A percentile compares a stretch with the other conserved stretches of the same genome.
These are phyloP conservation scores for Sarcophaga variegata DNA, from an alignment of 2,888 invertebrate species.

Conservation along the genomic window DNA sequence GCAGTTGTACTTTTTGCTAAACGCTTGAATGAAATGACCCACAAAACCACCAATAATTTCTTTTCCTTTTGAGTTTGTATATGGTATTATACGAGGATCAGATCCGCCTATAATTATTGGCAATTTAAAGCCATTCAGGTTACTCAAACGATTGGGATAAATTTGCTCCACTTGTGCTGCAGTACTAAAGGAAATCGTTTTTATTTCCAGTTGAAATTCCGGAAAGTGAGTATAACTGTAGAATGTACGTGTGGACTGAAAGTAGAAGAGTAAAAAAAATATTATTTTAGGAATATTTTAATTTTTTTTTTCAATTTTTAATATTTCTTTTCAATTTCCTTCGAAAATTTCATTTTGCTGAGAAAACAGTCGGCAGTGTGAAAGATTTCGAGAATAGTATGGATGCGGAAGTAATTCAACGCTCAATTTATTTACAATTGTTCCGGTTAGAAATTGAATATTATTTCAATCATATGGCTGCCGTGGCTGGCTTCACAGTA, in stretches of 20 bases:
- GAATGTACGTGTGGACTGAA: conserved; percentile 69
- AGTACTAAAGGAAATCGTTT: not conserved
- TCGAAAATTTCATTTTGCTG: no score
- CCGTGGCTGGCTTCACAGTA: no score
- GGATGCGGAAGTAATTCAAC: no score
- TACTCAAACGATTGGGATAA: conserved; percentile 73
- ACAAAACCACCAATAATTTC: conserved; percentile 72
- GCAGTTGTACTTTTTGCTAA: conserved; percentile 75
- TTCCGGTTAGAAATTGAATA: no score
- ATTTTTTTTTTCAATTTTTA: not conserved
- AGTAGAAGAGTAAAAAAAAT: not conserved
- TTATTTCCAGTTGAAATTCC: conserved; percentile 71
- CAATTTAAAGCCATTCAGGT: conserved; percentile 73
- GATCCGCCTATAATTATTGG: conserved; percentile 73
- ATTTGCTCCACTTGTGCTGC: conserved; percentile 41
- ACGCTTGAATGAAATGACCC: conserved; percentile 74
- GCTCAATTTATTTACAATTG: no score
- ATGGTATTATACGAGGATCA: conserved; percentile 75
- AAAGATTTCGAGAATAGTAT: no score
- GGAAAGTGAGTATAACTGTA: conserved; percentile 76
- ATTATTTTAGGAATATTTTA: not conserved
- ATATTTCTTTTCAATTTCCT: no score
- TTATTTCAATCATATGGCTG: no score
- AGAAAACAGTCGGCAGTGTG: no score
- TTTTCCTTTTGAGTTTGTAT: conserved; percentile 64